Base-by-base conservation (phyloP, 2,113 vertebrate genomes). In the Thamnaconus septentrionalis region DNA sequence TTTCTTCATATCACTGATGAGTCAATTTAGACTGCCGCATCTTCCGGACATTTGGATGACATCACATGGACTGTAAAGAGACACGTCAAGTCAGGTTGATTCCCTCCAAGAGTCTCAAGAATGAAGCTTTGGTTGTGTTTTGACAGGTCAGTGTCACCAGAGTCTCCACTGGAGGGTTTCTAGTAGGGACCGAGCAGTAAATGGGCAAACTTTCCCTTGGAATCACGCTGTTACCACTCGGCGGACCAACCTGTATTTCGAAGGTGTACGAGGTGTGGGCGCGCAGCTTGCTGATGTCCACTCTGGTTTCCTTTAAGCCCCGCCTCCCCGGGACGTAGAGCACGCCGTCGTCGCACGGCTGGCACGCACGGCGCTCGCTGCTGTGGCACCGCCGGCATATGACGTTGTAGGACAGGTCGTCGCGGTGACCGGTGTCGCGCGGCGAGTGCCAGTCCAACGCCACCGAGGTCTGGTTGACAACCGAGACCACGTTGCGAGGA, bases 201-300 rank as follows among this genome's bases (percentile, higher is more conserved):
- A 31, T 31, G 18, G 18, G 18, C 18, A 31, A 31, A 31, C 18
- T 31, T 31, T 31, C 18, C 18, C 18, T 31, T 31, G 18, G 2
- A 31, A 11, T 5, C 3, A 3, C 10, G 1, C 54, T 55, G 9
- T 55, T n/a, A 6, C 5, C 8, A 3, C 47, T 48, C 8, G 0
- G 0, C 6, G 8, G 8, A 80, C 87, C 40, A 48, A 90, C 94
- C 88, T 98, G 96, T 72, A 99, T 95, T 63, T 96, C 95, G 0
- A 98, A 98, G 49, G 94, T 96, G 77, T 98, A 99, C 0, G 94
- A 94, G 0, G 95, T 98, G 86, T 98, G 96, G 0, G 97, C 96
- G 89, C 95, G 93, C 3, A 99, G 91, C 68, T 90, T 96, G 89
- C 95, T 98, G 90, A 98, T 96, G 87, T 95, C 94, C 65, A 98